These are phyloP conservation scores for Triplophysa bombifrons DNA, from an alignment of 2,797 vertebrate species.

Conservation along the genomic window DNA sequence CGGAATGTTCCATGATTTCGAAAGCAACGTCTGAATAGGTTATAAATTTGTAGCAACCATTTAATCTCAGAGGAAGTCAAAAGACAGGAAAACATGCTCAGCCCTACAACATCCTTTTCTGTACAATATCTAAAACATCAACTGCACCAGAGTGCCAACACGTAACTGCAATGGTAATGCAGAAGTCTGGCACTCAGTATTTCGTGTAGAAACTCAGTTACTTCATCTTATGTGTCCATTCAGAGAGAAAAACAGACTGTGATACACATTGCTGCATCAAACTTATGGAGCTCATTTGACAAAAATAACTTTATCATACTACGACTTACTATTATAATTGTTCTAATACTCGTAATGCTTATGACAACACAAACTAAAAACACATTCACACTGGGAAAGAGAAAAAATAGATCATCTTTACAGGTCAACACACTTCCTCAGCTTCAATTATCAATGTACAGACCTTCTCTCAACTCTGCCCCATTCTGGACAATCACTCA, in stretches of 20 bases:
- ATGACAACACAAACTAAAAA: not conserved
- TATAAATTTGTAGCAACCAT: not conserved
- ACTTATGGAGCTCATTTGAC: not conserved
- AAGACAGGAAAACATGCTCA: conserved; percentile 1
- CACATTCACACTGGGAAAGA: not conserved
- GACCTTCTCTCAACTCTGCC: conserved; percentile 43
- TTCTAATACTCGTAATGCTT: not conserved
- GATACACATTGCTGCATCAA: not conserved
- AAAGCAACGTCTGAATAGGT: conserved; percentile 55
- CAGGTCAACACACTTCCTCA: not conserved
- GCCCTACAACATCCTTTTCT: not conserved
- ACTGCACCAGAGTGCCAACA: not conserved
- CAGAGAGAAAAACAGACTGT: not conserved
- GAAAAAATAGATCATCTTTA: not conserved
- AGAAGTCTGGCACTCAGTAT: not conserved
- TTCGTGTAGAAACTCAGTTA: not conserved
- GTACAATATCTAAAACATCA: not conserved
- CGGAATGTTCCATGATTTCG: conserved; percentile 33
- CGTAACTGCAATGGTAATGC: not conserved
- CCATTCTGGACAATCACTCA: conserved; percentile 24
- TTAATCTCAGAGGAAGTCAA: not conserved
- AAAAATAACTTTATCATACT: not conserved
- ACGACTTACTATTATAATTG: not conserved
- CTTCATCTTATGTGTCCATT: not conserved
- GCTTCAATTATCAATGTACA: not conserved